Conservation (phyloP, 1,140 invertebrate species). For the Drosophila simulans region DNA sequence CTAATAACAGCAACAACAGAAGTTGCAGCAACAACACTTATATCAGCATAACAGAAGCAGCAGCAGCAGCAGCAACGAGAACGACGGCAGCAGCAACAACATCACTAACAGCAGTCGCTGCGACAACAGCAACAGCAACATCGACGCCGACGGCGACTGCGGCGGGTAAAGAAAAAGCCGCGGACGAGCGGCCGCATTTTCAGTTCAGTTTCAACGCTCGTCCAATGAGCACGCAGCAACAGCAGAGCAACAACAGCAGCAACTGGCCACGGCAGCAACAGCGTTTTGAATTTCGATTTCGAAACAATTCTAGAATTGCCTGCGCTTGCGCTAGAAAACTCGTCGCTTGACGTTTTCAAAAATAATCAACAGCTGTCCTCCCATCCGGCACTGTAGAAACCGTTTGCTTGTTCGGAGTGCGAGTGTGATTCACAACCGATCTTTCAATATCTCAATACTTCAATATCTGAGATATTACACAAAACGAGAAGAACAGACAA, state of each 20-base stretch:
- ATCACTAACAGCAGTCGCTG: constrained; percentile 5
- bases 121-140: constrained; percentile 4
- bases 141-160: constrained; percentile 6
- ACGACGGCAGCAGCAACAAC: too few species aligned
- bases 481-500: background rate
- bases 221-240: constrained; percentile 37
- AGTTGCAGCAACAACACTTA: too few species aligned
- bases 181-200: constrained; percentile 62
- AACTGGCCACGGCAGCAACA: constrained; percentile 9
- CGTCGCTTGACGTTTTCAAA: constrained; percentile 18
- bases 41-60: too few species aligned
- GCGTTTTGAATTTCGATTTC: constrained; percentile 15
- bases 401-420: constrained; percentile 26
- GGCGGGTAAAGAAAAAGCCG: constrained; percentile 70
- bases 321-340: constrained; percentile 60
- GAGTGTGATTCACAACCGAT: constrained; percentile 2
- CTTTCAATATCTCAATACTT: background rate
- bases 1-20: too few species aligned
- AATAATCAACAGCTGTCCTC: constrained; percentile 65
- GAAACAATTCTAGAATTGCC: constrained; percentile 51
- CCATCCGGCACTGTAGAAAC: constrained; percentile 19
- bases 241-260: constrained; percentile 4
- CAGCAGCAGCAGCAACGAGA: too few species aligned
- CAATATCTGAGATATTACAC: constrained; percentile 3
- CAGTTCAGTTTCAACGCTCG: constrained; percentile 76